These are phyloP conservation scores for Plotosus lineatus DNA, from an alignment of 2,113 vertebrate genomes.

Conservation along the genomic window DNA sequence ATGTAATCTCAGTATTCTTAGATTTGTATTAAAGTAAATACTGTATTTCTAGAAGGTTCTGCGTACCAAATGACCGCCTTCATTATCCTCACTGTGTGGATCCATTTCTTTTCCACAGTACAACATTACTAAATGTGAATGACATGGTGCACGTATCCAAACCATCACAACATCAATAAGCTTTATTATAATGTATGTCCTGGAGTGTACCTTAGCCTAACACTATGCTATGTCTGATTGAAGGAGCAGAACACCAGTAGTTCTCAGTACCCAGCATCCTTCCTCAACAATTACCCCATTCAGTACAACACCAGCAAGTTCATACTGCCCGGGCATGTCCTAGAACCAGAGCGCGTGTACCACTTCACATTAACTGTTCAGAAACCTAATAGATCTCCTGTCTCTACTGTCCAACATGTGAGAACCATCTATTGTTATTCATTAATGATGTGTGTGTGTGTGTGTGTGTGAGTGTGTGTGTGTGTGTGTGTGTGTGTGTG, in stretches of 20 bases:
- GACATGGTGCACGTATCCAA: neutral
- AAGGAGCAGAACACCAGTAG: constrained; percentile 59
- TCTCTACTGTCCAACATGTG: constrained; percentile 67
- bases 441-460: neutral
- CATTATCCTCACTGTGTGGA: too few species aligned
- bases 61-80: too few species aligned
- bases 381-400: constrained; percentile 62
- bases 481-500: too few species aligned
- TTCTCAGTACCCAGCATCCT: constrained; percentile 13
- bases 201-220: neutral
- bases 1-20: neutral
- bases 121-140: neutral
- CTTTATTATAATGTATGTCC: neutral
- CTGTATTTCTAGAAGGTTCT: neutral
- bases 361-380: constrained; percentile 69
- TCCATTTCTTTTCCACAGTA: neutral
- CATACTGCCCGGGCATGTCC: constrained; percentile 51
- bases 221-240: constrained; percentile 18
- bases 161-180: neutral
- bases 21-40: too few species aligned
- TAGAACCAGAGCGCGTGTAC: constrained; percentile 58
- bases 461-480: too few species aligned
- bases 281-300: constrained; percentile 12
- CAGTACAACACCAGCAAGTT: constrained; percentile 52
- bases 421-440: constrained; percentile 47